Base-by-base conservation (phyloP, 1,140 invertebrate species). In the Drosophila albomicans region DNA sequence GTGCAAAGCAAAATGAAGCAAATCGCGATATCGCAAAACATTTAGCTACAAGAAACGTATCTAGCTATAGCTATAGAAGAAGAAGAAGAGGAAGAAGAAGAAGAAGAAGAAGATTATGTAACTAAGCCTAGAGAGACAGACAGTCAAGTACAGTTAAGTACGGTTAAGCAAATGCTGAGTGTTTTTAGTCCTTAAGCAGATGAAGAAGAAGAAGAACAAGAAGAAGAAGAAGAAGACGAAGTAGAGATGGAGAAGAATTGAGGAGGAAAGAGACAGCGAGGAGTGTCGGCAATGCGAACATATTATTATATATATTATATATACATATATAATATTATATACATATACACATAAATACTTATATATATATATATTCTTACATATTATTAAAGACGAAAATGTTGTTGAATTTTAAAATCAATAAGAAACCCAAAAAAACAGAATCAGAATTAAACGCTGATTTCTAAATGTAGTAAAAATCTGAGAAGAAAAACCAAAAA, bases 401-500 rank as follows among this genome's bases (percentile, higher is more conserved):
- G 85, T 88, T 88, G 85, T 88, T 88, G 85, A 88, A 88, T 88
- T 88, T 88, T 88, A 89, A 87, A 88, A 75, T 84, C 81, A 76
- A 82, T 71, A 87, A 86, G 70, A 61, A 25, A 25, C 20, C 20
- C 20, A 20, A 66, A 20, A 66, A 68, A 66, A 16, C 43, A 51
- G 32, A 69, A 76, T 67, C 51, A 62, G 30, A 65, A 68, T 57
- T 61, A 48, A 70, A 71, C 54, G 30, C 73, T 65, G 63, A 65
- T 56, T 65, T 16, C 25, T 70, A 87, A 77, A 76, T 77, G 72
- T 81, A 81, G 67, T 66, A 67, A 85, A 70, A 57, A 35, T 10
- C 13, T 13, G 30, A 68, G 61, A 66, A 67, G 10, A 35, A 45
- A 73, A 70, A 79, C 28, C 84, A 89, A 32, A 62, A 25, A 25